Evolutionary conservation across 2,888 invertebrate genomes (phyloP), one percentile per base, ranked within the genome.

Genomic region (Tachina fera): DNA sequence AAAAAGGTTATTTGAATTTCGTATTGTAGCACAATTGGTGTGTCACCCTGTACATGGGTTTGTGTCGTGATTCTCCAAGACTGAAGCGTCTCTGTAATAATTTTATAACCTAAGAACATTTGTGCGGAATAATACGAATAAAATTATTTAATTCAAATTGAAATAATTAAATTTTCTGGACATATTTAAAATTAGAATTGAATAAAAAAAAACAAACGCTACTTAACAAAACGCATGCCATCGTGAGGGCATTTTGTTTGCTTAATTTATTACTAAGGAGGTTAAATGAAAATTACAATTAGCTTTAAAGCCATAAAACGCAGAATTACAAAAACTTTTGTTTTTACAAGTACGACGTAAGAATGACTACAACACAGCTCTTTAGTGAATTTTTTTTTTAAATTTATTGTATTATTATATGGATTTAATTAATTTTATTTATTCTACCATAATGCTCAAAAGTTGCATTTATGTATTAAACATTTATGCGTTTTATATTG

Each of bases 221-320:
- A 43, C 60, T 9, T 39, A 49, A 49, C 45, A 76, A 74, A 49
- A 82, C 85, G 70, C 85, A 86, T 86, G 85, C 82, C 85, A 86
- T 39, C 45, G 51, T 75, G 82, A 31, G 31, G 78, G 82, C 75
- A 75, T 79, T 78, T 53, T 75, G 78, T 71, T 70, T 81, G 53
- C 45, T 60, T 75, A 82, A 86, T 86, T 49, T 43, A 68, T 65
- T 78, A n/a, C 51, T 60, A 45, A 53, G 53, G 14, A 63, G 63
- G 31, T 61, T 39, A 45, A 63, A 61, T 16, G 2, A 39, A 31
- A 47, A 31, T n/a, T 41, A 51, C n/a, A 31, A 43, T 39, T 9
- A 39, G 49, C 16, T 22, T 39, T 58, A 3, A 13, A 76, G 56
- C 19, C 31, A 53, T 22, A 13, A 19, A 41, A 58, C 31, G 41